Evolutionary conservation across 2,797 vertebrate genomes (phyloP), one percentile per base, ranked within the genome.

Genomic region (Cryptoprocta ferox): DNA sequence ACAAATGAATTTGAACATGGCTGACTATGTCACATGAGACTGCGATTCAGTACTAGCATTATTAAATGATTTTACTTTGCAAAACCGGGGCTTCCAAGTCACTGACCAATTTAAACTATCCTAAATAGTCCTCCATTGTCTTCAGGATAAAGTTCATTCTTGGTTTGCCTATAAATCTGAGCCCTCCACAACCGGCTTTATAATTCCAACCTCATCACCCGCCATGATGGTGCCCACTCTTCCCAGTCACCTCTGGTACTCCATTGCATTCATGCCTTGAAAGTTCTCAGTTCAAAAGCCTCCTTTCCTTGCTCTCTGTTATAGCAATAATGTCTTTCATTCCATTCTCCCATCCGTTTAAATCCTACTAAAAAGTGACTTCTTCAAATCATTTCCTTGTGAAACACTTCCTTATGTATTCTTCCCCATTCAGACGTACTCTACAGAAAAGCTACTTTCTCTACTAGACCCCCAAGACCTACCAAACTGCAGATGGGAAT

Each of bases 151-250:
- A 19, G 6, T 48, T 50, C 24, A 18, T 28, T 80, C 59, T 73
- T 68, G 28, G 12, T 68, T 68, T 65, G 16, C 2, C 19, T 37
- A 12, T 30, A 79, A 50, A 73, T 73, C 30, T 71, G 18, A 30
- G 13, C 10, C 53, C 4, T 65, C 24, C 6, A 10, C 19, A 16
- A 5, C 35, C 28, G 56, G 11, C 26, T 78, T 94, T n/a, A 26
- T 4, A 79, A 30, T 59, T 42, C n/a, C 18, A 32, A n/a, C 1
- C 21, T 45, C 10, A 0, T 80, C 2, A 6, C 10, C 35, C 39
- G 16, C 15, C 8, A 21, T 16, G 24, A n/a, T 7, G 0, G 1
- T 1, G 32, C 10, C 35, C 9, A 16, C 37, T 45, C 0, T 5
- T 61, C 15, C 59, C 6, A 39, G n/a, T n/a, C 10, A 75, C 26